phyloP scores from a whole-genome alignment of 2,888 invertebrate genomes.

The Meta bourneti region DNA sequence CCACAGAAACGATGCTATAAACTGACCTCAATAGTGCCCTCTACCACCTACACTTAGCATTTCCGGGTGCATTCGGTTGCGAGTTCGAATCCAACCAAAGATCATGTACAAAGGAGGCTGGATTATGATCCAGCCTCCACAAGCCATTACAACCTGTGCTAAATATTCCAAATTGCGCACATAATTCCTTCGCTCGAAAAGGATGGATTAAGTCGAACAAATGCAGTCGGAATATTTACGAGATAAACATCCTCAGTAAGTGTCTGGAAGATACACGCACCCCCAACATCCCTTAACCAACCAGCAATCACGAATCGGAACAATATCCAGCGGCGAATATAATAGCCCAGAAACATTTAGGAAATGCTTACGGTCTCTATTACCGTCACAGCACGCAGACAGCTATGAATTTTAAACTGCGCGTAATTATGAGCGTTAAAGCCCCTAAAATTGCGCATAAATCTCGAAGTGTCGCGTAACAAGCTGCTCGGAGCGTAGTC shows the following conservation, averaged over 20 bases:
- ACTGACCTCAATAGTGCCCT: too few species aligned
- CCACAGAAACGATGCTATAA: too few species aligned
- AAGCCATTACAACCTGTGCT: too few species aligned
- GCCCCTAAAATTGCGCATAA: slow-evolving; percentile 27
- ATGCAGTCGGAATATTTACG: neutral
- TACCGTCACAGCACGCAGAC: neutral
- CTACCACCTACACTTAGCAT: too few species aligned
- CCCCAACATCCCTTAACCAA: neutral
- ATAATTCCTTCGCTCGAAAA: neutral
- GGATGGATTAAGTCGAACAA: neutral
- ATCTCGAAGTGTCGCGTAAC: slow-evolving; percentile 4
- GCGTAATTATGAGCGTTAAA: slow-evolving; percentile 33
- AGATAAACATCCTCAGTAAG: neutral
- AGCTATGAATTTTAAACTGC: slow-evolving; percentile 37
- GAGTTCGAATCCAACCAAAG: too few species aligned
- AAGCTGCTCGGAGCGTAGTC: neutral
- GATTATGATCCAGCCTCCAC: too few species aligned
- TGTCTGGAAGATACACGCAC: neutral
- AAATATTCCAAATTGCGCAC: too few species aligned
- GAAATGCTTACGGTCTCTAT: slow-evolving; percentile 9
- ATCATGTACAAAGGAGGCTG: too few species aligned
- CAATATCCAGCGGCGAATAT: neutral
- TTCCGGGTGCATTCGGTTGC: too few species aligned
- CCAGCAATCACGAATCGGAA: neutral
- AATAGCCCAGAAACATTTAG: slow-evolving; percentile 23